phyloP scores from a whole-genome alignment of 2,113 vertebrate species.

The Podarcis muralis region DNA sequence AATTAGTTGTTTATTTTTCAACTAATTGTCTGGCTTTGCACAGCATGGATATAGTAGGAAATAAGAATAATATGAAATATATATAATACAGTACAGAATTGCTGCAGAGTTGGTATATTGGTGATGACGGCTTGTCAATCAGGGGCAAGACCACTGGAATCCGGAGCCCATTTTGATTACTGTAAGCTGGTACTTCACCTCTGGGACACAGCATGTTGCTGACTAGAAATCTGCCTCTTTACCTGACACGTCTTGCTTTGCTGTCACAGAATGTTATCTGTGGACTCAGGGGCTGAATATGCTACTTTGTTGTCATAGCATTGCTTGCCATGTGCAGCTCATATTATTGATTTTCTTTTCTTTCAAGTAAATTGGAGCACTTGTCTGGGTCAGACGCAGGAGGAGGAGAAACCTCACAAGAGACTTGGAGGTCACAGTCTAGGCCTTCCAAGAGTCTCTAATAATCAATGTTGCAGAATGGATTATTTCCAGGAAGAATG shows the following conservation, averaged over 20 bases:
- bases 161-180: not conserved
- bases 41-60: not conserved
- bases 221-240: not conserved
- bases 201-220: not conserved
- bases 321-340: accelerated
- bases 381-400: not conserved
- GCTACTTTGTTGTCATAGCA: not conserved
- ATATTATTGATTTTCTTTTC: not conserved
- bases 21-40: not conserved
- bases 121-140: not conserved
- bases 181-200: not conserved
- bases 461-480: not conserved
- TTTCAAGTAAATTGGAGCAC: not conserved
- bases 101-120: not conserved
- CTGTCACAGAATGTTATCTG: not conserved
- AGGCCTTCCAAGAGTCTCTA: not conserved
- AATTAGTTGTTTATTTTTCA: not conserved
- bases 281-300: not conserved
- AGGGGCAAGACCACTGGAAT: not conserved
- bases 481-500: not conserved
- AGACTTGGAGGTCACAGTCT: not conserved
- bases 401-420: not conserved
- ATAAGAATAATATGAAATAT: not conserved
- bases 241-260: not conserved
- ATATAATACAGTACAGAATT: not conserved